phyloP scores from a whole-genome alignment of 2,113 vertebrate genomes.

The Syngnathoides biaculeatus region DNA sequence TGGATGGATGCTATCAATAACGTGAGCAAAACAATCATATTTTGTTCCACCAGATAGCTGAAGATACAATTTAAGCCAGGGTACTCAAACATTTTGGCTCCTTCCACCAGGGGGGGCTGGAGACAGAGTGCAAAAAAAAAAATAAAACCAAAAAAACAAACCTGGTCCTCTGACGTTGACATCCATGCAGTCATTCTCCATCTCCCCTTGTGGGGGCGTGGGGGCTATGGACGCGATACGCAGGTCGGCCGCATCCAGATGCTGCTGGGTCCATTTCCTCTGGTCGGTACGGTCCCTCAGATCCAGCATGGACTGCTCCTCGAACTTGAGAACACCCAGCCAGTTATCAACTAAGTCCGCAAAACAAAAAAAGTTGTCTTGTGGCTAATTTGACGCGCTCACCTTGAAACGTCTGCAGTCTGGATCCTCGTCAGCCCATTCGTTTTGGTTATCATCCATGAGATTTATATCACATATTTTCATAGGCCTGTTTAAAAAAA shows the following conservation, averaged over 20 bases:
- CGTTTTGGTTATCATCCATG: conserved; percentile 94
- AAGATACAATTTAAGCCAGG: too few species aligned
- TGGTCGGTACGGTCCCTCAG: conserved; percentile 83
- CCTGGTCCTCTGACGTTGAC: conserved; percentile 96
- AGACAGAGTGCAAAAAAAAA: too few species aligned
- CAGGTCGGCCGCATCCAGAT: conserved; percentile 87
- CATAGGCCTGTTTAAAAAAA: conserved; percentile 77
- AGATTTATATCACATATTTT: conserved; percentile 87
- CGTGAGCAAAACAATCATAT: too few species aligned
- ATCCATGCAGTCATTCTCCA: conserved; percentile 92
- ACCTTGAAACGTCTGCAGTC: conserved; percentile 89
- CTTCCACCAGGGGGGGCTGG: too few species aligned
- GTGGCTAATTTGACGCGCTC: conserved; percentile 26
- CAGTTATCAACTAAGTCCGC: not conserved
- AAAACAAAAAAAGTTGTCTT: not conserved
- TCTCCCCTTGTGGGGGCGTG: conserved; percentile 93
- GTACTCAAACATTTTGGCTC: too few species aligned
- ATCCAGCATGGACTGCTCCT: conserved; percentile 78
- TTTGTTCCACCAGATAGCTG: too few species aligned
- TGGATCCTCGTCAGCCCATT: conserved; percentile 90
- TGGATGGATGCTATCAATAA: too few species aligned
- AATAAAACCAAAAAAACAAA: conserved; percentile 39
- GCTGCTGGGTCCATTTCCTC: conserved; percentile 77
- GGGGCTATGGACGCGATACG: conserved; percentile 89
- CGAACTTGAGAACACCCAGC: conserved; percentile 53